Evolutionary conservation across 1,140 invertebrate genomes (phyloP), one percentile per base, ranked within the genome.

Genomic region (Vanessa atalanta): DNA sequence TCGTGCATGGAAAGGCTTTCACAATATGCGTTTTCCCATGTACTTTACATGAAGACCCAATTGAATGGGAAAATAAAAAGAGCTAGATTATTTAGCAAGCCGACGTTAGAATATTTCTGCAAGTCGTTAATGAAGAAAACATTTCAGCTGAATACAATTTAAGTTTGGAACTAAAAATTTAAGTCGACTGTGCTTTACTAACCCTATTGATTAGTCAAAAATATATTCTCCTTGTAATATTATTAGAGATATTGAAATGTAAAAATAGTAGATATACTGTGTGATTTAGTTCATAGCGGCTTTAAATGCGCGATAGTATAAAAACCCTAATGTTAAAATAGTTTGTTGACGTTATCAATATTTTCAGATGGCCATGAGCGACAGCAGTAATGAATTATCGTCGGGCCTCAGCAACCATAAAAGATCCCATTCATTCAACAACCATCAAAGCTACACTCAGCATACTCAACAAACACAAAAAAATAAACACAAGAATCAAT

Each of bases 341-440:
- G 3, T 64, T 4, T 8, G 23, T 4, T 47, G 43, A 47, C 37
- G 6, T 14, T n/a, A 23, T 20, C n/a, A 37, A 48, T 50, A 60
- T 71, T 85, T 81, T 65, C 89, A 93, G 89, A 93, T 93, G 90
- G 84, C 90, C 89, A 86, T 87, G 86, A 91, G 87, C 88, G 90
- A 92, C 86, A 90, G 88, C 82, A 92, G 86, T 87, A 90, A 83
- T 68, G 90, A 91, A 70, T 76, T 91, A 67, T 85, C 88, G 60
- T 83, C 87, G 74, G 87, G 84, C 75, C 85, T 89, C 64, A 90
- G 88, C 43, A 93, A 93, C 90, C 94, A 95, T 90, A 95, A 95
- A 93, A 89, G 94, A 93, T 94, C 94, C 89, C 94, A 94, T 79
- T 95, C 94, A 87, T 95, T 95, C 91, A 95, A 95, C 88, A 94